Evolutionary conservation across 2,113 vertebrate genomes (phyloP), one percentile per base, ranked within the genome.

Genomic region (Arenaria interpres): DNA sequence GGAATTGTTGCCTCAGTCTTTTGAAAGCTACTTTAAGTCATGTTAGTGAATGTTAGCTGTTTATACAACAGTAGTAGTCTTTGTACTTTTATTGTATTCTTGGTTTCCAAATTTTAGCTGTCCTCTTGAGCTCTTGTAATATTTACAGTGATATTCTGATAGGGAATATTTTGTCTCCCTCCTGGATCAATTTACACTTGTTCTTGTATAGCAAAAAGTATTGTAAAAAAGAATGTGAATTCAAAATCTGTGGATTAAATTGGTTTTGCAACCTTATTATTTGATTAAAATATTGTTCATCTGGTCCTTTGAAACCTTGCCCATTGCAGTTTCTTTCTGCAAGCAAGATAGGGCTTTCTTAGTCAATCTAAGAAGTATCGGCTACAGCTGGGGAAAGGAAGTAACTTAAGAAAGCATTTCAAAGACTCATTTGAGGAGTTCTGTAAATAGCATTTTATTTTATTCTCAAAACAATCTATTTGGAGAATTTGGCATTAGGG

Each of bases 1-100:
- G 10, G 64, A 88, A 43, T 89, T 67, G 33, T 87, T 89, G 46
- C n/a, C n/a, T 81, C 60, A 67, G n/a, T 80, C 50, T 46, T 77
- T 67, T 90, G 50, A 90, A 89, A 93, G 63, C 50, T 77, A 51
- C 89, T 89, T 92, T 81, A 74, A 93, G 74, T 71, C 24, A 48
- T 30, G 39, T 48, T 72, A 73, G 78, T 56, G 74, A 88, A 56
- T 88, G 62, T 82, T 41, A 46, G 62, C 48, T 91, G 43, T 60
- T 96, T 89, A 50, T 76, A 51, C 43, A 62, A 79, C 64, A 91
- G 72, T 28, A 39, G 24, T 80, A 66, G 50, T 83, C 88, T 88
- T 76, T 85, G 73, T 87, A 81, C 56, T 91, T 93, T 46, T 41
- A 80, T 82, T 63, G 11, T 71, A 21, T 88, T 88, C 57, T 51